phyloP scores from a whole-genome alignment of 2,113 vertebrate species.

The Anhinga anhinga region DNA sequence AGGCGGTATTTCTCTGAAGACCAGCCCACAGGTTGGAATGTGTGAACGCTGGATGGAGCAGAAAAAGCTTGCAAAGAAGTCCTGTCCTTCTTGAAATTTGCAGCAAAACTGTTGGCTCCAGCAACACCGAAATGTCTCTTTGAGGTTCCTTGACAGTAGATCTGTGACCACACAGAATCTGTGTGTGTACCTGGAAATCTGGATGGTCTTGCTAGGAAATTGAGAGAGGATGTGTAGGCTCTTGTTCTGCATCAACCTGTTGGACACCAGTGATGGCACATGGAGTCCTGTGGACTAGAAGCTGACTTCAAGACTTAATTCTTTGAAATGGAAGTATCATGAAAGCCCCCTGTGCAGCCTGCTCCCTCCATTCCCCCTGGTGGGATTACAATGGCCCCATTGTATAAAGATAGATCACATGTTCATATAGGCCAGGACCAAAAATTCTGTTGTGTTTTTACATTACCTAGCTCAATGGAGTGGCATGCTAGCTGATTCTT shows the following conservation, averaged over 20 bases:
- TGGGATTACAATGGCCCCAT: not conserved
- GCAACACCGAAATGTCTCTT: not conserved
- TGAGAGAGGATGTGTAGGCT: rapidly evolving
- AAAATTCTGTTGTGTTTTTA: not conserved
- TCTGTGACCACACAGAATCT: rapidly evolving
- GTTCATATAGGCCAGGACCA: not conserved
- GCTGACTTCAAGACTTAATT: not conserved
- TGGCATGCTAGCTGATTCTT: not conserved
- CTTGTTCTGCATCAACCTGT: not conserved
- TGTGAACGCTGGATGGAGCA: not conserved
- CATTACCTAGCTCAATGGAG: not conserved
- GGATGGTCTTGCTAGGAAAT: not conserved
- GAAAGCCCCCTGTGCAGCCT: not conserved
- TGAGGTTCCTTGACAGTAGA: not conserved
- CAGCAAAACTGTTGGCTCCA: not conserved
- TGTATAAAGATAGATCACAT: rapidly evolving
- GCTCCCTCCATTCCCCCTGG: not conserved
- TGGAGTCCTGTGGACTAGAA: not conserved
- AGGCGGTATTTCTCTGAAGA: not conserved
- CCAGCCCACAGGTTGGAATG: not conserved
- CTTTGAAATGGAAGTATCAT: not conserved
- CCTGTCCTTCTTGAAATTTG: not conserved
- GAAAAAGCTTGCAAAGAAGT: not conserved
- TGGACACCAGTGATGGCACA: not conserved
- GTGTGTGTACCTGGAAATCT: not conserved